phyloP scores from a whole-genome alignment of 2,113 vertebrate species.

The Lonchura striata region DNA sequence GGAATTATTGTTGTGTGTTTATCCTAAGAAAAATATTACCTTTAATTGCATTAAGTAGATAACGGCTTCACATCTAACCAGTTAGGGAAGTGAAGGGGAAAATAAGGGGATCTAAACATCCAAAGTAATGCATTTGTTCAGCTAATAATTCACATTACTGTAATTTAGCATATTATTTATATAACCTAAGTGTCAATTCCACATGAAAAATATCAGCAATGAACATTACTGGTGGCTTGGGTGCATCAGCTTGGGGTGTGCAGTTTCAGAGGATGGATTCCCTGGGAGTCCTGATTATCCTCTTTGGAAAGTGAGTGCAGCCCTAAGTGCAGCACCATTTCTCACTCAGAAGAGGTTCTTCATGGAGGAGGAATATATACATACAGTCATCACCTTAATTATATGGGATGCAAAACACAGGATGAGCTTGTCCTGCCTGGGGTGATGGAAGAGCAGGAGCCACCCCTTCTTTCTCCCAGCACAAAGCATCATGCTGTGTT shows the following conservation, averaged over 20 bases:
- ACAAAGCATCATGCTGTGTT: too few relatives aligned
- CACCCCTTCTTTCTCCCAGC: background rate
- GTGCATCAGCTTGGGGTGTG: background rate
- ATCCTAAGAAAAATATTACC: background rate
- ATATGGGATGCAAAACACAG: fast-evolving
- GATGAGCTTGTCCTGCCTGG: background rate
- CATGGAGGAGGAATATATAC: background rate
- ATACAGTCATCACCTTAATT: background rate
- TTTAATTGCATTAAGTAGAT: background rate
- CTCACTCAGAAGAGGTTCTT: background rate
- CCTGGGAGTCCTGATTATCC: background rate
- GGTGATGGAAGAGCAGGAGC: background rate
- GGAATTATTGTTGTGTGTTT: background rate
- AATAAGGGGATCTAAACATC: background rate
- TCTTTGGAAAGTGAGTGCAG: background rate
- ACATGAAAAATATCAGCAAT: background rate
- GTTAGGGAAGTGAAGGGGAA: background rate
- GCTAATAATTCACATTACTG: background rate
- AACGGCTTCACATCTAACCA: conserved; percentile 2
- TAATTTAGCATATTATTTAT: background rate
- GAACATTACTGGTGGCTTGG: background rate
- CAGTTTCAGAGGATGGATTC: background rate
- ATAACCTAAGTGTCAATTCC: background rate
- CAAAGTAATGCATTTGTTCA: background rate
- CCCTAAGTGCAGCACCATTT: fast-evolving